A percentile compares a stretch with the other conserved stretches of the same genome.
phyloP scores from a whole-genome alignment of 2,113 vertebrate genomes.

The Ameiurus melas region DNA sequence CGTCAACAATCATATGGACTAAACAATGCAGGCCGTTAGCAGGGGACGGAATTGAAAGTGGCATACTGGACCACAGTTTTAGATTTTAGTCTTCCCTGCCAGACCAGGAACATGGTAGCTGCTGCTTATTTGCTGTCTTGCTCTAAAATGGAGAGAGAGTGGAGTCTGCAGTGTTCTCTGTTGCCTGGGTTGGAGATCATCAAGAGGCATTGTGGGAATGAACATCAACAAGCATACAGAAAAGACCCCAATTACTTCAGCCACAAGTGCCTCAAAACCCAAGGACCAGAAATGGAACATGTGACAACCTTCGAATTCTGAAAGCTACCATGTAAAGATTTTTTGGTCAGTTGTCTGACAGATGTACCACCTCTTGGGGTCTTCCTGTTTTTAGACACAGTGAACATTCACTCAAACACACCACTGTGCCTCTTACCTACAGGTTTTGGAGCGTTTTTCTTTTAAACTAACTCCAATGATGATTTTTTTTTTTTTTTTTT shows the following conservation, averaged over 20 bases:
- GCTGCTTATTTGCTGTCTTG: slow-evolving; percentile 6
- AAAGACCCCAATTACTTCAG: slow-evolving; percentile 38
- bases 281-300: slow-evolving; percentile 67
- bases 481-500: slow-evolving; percentile 19
- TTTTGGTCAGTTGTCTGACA: neutral
- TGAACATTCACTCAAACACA: slow-evolving; percentile 36
- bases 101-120: slow-evolving; percentile 19
- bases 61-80: slow-evolving; percentile 15
- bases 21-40: slow-evolving; percentile 11
- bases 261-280: slow-evolving; percentile 68
- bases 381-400: slow-evolving; percentile 41
- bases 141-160: neutral
- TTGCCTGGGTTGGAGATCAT: slow-evolving; percentile 34
- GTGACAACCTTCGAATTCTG: slow-evolving; percentile 17
- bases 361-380: slow-evolving; percentile 34
- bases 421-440: slow-evolving; percentile 44
- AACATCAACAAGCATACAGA: slow-evolving; percentile 23
- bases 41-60: neutral
- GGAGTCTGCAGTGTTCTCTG: slow-evolving; percentile 23
- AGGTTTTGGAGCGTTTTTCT: slow-evolving; percentile 19
- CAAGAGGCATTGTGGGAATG: slow-evolving; percentile 19
- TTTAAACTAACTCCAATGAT: neutral
- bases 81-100: slow-evolving; percentile 30
- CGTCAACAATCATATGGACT: slow-evolving; percentile 76
- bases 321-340: slow-evolving; percentile 12